Percentiles rank a stretch among this genome's conserved stretches.
Evolutionary conservation across 2,888 invertebrate species (phyloP).

Genomic region (Ennomos fuscantarius): DNA sequence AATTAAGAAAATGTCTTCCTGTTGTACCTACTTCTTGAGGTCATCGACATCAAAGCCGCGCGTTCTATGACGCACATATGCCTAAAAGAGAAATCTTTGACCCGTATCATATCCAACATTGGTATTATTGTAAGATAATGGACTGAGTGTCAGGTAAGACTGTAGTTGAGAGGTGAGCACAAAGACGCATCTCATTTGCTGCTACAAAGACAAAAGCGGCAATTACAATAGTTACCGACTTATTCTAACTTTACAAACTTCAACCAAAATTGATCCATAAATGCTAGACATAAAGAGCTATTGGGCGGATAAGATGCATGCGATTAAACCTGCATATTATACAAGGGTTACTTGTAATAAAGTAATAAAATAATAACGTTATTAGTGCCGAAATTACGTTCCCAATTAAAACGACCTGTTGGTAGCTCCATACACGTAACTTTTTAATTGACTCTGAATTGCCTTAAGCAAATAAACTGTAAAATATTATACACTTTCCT

Average conservation of each 20-base stretch:
- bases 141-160: conserved; percentile 54
- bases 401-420: conserved; percentile 41
- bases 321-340: conserved; percentile 30
- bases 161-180: conserved; percentile 56
- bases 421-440: conserved; percentile 18
- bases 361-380: conserved; percentile 48
- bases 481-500: conserved; percentile 39
- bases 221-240: conserved; percentile 57
- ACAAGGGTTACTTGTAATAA: conserved; percentile 44
- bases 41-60: conserved; percentile 23
- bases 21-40: conserved; percentile 15
- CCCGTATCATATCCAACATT: conserved; percentile 52
- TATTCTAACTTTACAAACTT: conserved; percentile 26
- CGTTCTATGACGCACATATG: conserved; percentile 21
- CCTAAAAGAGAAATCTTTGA: conserved; percentile 43
- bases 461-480: conserved; percentile 43
- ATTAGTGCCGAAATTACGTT: conserved; percentile 44
- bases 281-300: conserved; percentile 24
- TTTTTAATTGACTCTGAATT: conserved; percentile 42
- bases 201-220: conserved; percentile 76
- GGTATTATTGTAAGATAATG: conserved; percentile 53
- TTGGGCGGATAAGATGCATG: conserved; percentile 19
- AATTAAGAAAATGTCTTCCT: conserved; percentile 1
- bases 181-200: conserved; percentile 73
- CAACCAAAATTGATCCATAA: conserved; percentile 34